Conservation (phyloP, 2,888 invertebrate genomes). For the Caenorhabditis wallacei region DNA sequence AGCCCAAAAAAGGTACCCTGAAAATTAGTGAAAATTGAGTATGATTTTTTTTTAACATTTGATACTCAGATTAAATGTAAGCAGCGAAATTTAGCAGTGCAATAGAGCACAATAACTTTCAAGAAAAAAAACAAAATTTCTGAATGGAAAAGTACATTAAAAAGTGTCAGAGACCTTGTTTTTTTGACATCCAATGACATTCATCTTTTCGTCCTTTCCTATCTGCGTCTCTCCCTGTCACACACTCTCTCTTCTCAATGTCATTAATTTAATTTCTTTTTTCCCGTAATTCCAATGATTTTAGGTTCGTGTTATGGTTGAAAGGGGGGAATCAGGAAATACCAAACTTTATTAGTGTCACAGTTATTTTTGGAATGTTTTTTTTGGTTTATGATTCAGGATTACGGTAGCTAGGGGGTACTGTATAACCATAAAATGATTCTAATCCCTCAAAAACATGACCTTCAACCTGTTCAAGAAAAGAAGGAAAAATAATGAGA, state of each 20-base stretch:
- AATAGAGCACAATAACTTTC: background rate
- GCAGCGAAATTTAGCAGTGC: too few relatives aligned
- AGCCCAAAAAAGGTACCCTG: too few relatives aligned
- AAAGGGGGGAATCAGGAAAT: conserved; percentile 1
- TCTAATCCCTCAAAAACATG: background rate
- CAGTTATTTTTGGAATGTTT: conserved; percentile 13
- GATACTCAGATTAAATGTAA: too few relatives aligned
- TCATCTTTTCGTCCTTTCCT: conserved; percentile 23
- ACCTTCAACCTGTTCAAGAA: conserved; percentile 8
- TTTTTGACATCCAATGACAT: conserved; percentile 52
- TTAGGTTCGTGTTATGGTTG: conserved; percentile 4
- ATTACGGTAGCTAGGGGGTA: background rate
- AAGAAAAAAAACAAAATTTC: background rate
- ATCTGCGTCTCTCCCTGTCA: conserved; percentile 16
- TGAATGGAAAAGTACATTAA: conserved; percentile 18
- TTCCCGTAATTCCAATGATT: conserved; percentile 45
- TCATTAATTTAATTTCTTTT: conserved; percentile 45
- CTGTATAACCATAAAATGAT: background rate
- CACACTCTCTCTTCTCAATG: background rate
- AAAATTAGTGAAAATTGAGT: too few relatives aligned
- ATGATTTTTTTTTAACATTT: too few relatives aligned
- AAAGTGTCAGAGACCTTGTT: conserved; percentile 30
- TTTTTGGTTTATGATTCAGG: background rate
- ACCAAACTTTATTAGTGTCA: conserved; percentile 19
- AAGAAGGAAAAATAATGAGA: conserved; percentile 1